phyloP scores from a whole-genome alignment of 1,140 invertebrate genomes.

The Temnothorax longispinosus region DNA sequence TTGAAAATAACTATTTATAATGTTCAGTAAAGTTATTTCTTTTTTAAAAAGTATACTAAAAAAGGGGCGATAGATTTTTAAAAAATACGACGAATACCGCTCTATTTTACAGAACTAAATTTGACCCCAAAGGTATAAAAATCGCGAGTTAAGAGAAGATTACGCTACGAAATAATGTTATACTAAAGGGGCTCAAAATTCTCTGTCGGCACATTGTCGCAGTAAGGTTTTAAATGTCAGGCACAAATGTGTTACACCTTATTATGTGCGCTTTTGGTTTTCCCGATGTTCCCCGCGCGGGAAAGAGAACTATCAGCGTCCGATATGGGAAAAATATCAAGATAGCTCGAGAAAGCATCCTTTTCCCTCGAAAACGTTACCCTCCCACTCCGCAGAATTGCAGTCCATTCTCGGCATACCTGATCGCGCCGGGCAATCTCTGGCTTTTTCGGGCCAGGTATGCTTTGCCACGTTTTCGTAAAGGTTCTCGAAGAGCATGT shows the following conservation, averaged over 20 bases:
- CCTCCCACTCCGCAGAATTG: conserved; percentile 8
- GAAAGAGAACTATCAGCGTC: neutral
- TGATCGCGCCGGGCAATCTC: conserved; percentile 48
- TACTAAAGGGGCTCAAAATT: conserved; percentile 4
- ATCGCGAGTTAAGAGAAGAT: neutral
- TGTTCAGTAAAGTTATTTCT: no score
- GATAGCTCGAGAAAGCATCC: conserved; percentile 17
- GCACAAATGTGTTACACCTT: conserved; percentile 14
- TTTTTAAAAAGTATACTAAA: neutral
- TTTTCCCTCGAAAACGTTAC: conserved; percentile 36
- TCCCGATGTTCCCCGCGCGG: neutral
- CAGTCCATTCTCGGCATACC: conserved; percentile 65
- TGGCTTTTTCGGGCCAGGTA: conserved; percentile 57
- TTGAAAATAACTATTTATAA: neutral
- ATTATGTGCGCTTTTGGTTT: conserved; percentile 10
- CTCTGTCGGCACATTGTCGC: neutral
- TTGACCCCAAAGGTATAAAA: neutral
- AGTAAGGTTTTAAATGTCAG: conserved; percentile 21
- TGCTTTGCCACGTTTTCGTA: conserved; percentile 61
- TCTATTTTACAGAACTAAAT: conserved; percentile 3
- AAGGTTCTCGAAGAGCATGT: conserved; percentile 45
- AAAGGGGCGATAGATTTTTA: no score
- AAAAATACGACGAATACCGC: neutral
- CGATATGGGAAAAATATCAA: conserved; percentile 49
- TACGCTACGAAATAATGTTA: neutral